These are phyloP conservation scores for Paraescarpia echinospica DNA, from an alignment of 1,140 invertebrate genomes.

Conservation along the genomic window DNA sequence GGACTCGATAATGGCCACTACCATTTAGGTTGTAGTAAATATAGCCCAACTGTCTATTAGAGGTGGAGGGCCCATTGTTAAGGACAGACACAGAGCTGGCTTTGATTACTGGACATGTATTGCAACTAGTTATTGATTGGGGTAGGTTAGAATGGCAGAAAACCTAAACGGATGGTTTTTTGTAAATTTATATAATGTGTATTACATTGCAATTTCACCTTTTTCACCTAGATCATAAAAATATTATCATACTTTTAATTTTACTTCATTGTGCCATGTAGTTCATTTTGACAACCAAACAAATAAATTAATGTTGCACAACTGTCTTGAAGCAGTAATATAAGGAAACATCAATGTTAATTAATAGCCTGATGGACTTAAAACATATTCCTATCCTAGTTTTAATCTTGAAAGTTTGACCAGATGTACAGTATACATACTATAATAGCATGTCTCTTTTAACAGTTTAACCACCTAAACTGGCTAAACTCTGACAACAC, in stretches of 20 bases:
- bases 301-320: no score
- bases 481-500: neutral
- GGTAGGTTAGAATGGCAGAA: neutral
- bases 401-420: no score
- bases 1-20: neutral
- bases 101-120: neutral
- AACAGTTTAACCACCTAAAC: neutral
- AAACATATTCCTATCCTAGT: no score
- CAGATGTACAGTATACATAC: neutral
- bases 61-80: neutral
- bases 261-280: no score
- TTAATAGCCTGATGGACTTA: no score
- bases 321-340: no score
- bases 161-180: neutral
- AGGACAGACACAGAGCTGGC: neutral
- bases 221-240: no score
- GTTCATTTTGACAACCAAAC: no score
- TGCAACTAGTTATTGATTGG: neutral
- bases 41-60: neutral
- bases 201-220: no score
- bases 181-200: neutral
- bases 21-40: neutral
- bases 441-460: neutral
- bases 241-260: neutral
- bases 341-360: no score